Evolutionary conservation across 2,113 vertebrate genomes (phyloP).

Genomic region (Uria aalge): DNA sequence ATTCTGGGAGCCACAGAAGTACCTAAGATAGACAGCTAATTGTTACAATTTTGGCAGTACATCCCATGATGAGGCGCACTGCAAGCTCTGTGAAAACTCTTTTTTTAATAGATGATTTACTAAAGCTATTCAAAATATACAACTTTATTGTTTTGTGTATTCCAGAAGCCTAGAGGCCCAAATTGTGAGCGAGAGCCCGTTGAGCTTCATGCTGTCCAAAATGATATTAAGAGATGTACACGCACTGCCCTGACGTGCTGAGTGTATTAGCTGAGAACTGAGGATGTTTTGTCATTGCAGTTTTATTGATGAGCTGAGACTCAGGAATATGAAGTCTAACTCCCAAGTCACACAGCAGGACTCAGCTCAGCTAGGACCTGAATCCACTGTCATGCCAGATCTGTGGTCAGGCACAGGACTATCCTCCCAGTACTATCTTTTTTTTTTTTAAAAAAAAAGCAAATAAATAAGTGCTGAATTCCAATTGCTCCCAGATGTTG

Average conservation of each 20-base stretch:
- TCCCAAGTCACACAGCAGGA: not conserved
- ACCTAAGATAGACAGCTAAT: slow-evolving; percentile 54
- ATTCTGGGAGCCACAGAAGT: slow-evolving; percentile 44
- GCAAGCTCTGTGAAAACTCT: not conserved
- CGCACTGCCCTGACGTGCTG: not conserved
- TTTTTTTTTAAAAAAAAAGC: not conserved
- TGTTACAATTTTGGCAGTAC: slow-evolving; percentile 45
- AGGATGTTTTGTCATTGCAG: not conserved
- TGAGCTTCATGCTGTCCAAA: slow-evolving; percentile 19
- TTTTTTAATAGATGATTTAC: slow-evolving; percentile 18
- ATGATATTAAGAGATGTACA: not conserved
- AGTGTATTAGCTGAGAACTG: not conserved
- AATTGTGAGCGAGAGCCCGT: not conserved
- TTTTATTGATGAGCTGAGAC: not conserved
- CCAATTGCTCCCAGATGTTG: not conserved
- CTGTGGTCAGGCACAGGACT: not conserved
- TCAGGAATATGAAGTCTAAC: not conserved
- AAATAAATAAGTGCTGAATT: not conserved
- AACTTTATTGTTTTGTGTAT: not conserved
- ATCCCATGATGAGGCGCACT: not conserved
- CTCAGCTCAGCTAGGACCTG: not conserved
- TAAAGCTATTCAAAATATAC: slow-evolving; percentile 30
- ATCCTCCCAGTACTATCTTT: not conserved
- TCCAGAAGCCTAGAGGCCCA: slow-evolving; percentile 6
- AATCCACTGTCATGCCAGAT: not conserved